Evolutionary conservation across 1,140 invertebrate species (phyloP), one percentile per base, ranked within the genome.

Genomic region (Heliconius congener): DNA sequence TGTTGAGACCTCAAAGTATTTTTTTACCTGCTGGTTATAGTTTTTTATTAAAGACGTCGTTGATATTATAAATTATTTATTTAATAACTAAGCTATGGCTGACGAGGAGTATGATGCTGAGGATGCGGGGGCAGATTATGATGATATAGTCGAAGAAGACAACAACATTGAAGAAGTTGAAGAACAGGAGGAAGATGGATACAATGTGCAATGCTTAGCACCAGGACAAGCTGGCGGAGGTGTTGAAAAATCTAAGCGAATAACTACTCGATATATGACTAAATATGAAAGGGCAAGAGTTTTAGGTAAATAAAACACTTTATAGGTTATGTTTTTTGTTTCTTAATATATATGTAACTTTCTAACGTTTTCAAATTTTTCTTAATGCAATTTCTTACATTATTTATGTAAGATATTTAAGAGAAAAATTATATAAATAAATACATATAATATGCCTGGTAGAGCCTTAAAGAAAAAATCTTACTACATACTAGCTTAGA

Each of bases 261-360:
- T 98, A 70, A 98, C 98, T 4, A 98, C 98, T 1, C 96, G 96
- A 90, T 98, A 98, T 87, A 99, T 99, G 99, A 99, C 99, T 27
- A 99, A 99, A 96, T 99, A 97, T 86, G 92, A 95, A 81, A 79
- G 93, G 76, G 93, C 93, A n/a, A 87, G 93, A 88, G 92, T 94
- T 60, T 86, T 93, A 88, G 93, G 92, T 94, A 82, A 83, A 71
- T 94, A 82, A 84, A 71, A 39, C 11, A 66, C 11, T 66, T 66
- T 66, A 30, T 27, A 66, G 60, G 60, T 66, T 66, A 66, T 66
- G 3, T 66, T 66, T 52, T 19, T 52, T 52, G 6, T 34, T 34
- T 5, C 4, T 34, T 34, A 4, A 34, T 34, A 5, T 34, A 34
- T 34, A 5, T 34, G 34, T 34, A 34, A 34, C 34, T 34, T 34